Base-by-base conservation (phyloP, 2,888 invertebrate genomes). In the Polia nebulosa region DNA sequence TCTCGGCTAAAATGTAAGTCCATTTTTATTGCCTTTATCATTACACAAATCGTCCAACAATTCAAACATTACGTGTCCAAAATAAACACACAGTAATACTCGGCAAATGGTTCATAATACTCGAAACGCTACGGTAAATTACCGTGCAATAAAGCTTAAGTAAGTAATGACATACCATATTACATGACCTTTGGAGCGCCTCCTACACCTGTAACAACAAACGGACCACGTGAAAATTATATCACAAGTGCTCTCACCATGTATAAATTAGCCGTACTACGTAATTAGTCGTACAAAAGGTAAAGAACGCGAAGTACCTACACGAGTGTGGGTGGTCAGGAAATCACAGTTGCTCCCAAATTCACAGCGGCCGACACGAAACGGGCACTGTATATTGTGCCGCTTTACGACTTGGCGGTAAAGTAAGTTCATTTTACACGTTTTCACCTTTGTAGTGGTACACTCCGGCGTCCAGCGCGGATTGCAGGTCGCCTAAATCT, bases 161-260 rank as follows among this genome's bases (percentile, higher is more conserved):
- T 68, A 63, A 67, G 22, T 60, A 72, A 72, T 53, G 66, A 83
- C 88, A 73, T 85, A 90, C 90, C 89, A 85, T 86, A 73, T 78
- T 80, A 83, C 73, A 82, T 84, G 78, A 83, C 76, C 79, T 81
- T 63, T 72, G 57, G 59, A 72, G 79, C 86, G 80, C 83, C 90
- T 86, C 91, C 90, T 87, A 89, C 90, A 90, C 92, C 93, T 93
- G 91, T 61, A 90, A 89, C 86, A 87, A 76, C 57, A 78, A 84
- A 82, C 44, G 49, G 63, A 75, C 39, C n/a, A 58, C 20, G 49
- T 77, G 45, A 70, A 68, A 58, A 77, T 77, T 68, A 73, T 51
- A 65, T 61, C 58, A 65, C 56, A 57, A 63, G 34, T 55, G 27
- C 60, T 63, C 56, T 51, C 25, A 61, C 32, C 47, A 68, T 72